Evolutionary conservation across 1,140 invertebrate species (phyloP), one percentile per base, ranked within the genome.

Genomic region (Pectinophora gossypiella): DNA sequence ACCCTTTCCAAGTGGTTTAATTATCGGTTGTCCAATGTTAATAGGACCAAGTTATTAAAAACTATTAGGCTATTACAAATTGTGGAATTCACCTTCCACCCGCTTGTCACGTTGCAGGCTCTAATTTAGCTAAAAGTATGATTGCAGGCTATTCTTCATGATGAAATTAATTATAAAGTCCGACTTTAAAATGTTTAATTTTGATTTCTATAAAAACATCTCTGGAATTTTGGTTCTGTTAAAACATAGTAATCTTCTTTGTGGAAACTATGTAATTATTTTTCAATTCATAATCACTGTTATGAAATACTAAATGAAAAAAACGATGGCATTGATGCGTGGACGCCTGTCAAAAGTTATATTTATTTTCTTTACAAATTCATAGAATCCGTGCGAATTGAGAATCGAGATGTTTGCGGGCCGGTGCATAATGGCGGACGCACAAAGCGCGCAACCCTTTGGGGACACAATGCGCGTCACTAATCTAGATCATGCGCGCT

Each of bases 321-420:
- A 73, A 85, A 71, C 72, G 78, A 86, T 86, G 75, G 67, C 65
- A 83, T 83, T 69, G 72, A 73, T 67, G 72, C 65, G 64, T 72
- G 64, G 70, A 70, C 64, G 70, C 76, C 77, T 86, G 83, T 84
- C 83, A 86, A 75, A 86, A 86, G 83, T 85, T 86, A 85, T 85
- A 86, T 86, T 86, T 86, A 86, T 86, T 80, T 86, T 84, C 79
- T 86, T 86, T 86, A 82, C 57, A 83, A 86, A 85, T 86, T 80
- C 76, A 85, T 82, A 85, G 80, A 85, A 86, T 73, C 70, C 58
- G 56, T 84, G 78, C 78, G 74, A 84, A 81, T 81, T 72, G 56
- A n/a, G 64, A 62, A 74, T 81, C 72, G 75, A 80, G 74, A 79
- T 82, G 78, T 81, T 86, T 82, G 78, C 72, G 75, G 74, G 75